Base-by-base conservation (phyloP, 2,113 vertebrate genomes). In the Taurulus bubalis region DNA sequence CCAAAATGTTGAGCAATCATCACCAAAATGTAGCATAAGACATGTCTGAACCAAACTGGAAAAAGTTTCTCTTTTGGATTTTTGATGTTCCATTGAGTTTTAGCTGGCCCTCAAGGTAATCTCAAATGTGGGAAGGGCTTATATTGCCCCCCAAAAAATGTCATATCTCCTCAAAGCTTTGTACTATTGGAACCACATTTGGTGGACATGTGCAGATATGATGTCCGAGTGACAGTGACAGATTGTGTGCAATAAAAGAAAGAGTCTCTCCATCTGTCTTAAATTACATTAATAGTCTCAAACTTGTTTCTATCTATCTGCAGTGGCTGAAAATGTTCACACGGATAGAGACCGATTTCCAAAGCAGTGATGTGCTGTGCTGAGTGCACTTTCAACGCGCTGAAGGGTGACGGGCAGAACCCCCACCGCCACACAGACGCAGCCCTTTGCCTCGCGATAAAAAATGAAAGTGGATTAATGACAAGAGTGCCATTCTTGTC, bases 381-480 rank as follows among this genome's bases (percentile, higher is more conserved):
- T 49, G 60, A 79, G 22, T 71, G 28, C 58, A 42, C 69, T 71
- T 71, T 76, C 30, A 40, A 77, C 51, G 5, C 32, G 40, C 28
- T 77, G 53, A 73, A 15, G 47, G 51, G 67, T 42, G 59, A 85
- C 38, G 79, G 64, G 47, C 63, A 76, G 66, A 75, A 59, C 49
- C 66, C 66, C 51, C 45, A 63, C 16, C 51, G 71, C 18, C 22
- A 53, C 20, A 22, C 42, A 60, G 28, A 71, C 6, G 69, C 75
- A 78, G 66, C n/a, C 53, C 72, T 56, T 66, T 70, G 26, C 49
- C 62, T 75, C 9, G 6, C n/a, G 24, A 56, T 56, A 38, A 81
- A 72, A 82, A 78, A 45, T 71, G 36, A 73, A 81, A 85, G 34
- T 68, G 71, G 72, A 88, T 82, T 86, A 80, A 81, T 88, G 79